These are phyloP conservation scores for Machimus rusticus DNA, from an alignment of 2,888 invertebrate genomes.

Conservation along the genomic window DNA sequence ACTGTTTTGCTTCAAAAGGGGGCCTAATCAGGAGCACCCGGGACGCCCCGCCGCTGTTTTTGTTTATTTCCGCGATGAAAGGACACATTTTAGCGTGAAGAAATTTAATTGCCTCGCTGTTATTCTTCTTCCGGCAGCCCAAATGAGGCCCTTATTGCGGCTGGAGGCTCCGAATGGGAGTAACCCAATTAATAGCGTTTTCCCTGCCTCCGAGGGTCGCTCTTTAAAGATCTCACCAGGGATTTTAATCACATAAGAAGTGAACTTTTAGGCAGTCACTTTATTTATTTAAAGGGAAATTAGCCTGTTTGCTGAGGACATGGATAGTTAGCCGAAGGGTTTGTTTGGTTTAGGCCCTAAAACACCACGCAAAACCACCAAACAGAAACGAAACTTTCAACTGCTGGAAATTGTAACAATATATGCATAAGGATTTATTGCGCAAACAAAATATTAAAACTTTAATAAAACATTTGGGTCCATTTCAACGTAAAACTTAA, in stretches of 20 bases:
- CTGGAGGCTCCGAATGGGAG: background rate
- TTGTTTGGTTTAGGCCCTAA: background rate
- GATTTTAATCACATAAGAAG: background rate
- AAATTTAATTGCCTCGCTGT: background rate
- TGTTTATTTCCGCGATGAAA: background rate
- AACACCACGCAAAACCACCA: background rate
- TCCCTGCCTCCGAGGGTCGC: background rate
- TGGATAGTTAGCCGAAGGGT: background rate
- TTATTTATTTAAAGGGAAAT: background rate
- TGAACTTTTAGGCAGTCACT: background rate
- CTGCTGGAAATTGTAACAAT: background rate
- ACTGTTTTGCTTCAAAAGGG: background rate
- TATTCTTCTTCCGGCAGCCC: background rate
- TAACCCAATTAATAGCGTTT: background rate
- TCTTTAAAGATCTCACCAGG: background rate
- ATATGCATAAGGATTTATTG: background rate
- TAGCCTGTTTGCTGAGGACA: background rate
- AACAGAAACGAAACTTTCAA: background rate
- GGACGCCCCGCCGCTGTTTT: background rate
- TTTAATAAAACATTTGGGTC: background rate
- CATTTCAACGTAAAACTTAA: background rate
- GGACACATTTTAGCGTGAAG: background rate
- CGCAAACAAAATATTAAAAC: background rate
- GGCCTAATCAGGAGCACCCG: background rate
- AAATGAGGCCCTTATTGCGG: background rate